Base-by-base conservation (phyloP, 2,888 invertebrate genomes). In the Dorcus parallelipipedus region DNA sequence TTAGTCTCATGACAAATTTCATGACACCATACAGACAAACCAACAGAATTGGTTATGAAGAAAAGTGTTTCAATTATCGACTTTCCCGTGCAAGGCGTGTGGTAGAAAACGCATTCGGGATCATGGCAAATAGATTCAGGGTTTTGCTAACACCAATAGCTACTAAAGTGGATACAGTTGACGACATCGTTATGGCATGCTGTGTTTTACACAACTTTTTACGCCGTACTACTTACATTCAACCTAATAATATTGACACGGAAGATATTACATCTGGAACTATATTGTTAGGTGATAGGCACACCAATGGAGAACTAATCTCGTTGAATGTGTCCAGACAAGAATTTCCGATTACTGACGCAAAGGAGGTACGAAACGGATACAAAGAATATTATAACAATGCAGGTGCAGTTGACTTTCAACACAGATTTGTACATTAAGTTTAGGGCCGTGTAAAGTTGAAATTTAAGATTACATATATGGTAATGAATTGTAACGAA, bases 201-300 rank as follows among this genome's bases (percentile, higher is more conserved):
- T 68, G 65, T 63, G 64, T 62, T 53, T 45, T 69, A 45, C 69
- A 69, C 54, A 69, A 69, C 54, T 68, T 50, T 50, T 50, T 50
- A 41, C 41, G 41, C 41, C 41, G 41, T 9, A 41, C 14, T 41
- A 41, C 41, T n/a, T 41, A 41, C 41, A 41, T 41, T 41, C 41
- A 41, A 41, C 41, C 41, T 41, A 41, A 41, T 41, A 41, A 41
- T 14, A 41, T 41, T 41, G 41, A 41, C 41, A 41, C 41, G 41
- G 41, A 41, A 41, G 14, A 41, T n/a, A 9, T n/a, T 41, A 41
- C 41, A 41, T 41, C 41, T 41, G 41, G 41, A 41, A 41, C 5
- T 41, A 41, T 41, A 41, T 41, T 41, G 41, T 41, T 41, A 6
- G 40, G 41, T 41, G 41, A 41, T 9, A 41, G 9, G 41, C 41